Conservation (phyloP, 2,888 invertebrate species). For the Pollenia labialis region DNA sequence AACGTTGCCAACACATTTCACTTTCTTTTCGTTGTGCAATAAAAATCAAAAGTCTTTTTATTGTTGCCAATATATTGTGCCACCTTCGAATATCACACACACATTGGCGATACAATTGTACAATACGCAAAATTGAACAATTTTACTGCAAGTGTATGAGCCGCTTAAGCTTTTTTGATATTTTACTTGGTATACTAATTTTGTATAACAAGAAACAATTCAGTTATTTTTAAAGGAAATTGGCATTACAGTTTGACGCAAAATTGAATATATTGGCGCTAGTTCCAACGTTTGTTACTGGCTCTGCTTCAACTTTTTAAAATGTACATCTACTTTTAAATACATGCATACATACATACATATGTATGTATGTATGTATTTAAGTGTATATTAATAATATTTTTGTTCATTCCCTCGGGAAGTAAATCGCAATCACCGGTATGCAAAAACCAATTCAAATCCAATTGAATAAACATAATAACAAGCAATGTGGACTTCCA, state of each 20-base stretch:
- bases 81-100: too few relatives aligned
- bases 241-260: slow-evolving; percentile 77
- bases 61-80: too few relatives aligned
- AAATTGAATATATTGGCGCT: slow-evolving; percentile 26
- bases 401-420: slow-evolving; percentile 72
- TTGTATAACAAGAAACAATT: slow-evolving; percentile 41
- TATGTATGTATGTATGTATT: not conserved
- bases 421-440: slow-evolving; percentile 80
- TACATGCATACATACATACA: not conserved
- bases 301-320: not conserved
- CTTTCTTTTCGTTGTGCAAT: too few relatives aligned
- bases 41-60: too few relatives aligned
- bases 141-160: too few relatives aligned
- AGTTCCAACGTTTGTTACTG: slow-evolving; percentile 67
- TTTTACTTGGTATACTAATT: not conserved
- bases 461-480: slow-evolving; percentile 76
- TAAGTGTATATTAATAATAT: not conserved
- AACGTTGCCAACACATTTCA: too few relatives aligned
- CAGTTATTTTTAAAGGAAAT: slow-evolving; percentile 76
- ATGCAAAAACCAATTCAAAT: slow-evolving; percentile 72
- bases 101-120: too few relatives aligned
- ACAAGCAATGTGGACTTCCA: slow-evolving; percentile 5
- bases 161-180: too few relatives aligned
- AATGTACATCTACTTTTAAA: not conserved
- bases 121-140: too few relatives aligned